Percentiles rank a stretch among this genome's conserved stretches.
phyloP scores from a whole-genome alignment of 2,113 vertebrate species.

The Notothenia rossii region DNA sequence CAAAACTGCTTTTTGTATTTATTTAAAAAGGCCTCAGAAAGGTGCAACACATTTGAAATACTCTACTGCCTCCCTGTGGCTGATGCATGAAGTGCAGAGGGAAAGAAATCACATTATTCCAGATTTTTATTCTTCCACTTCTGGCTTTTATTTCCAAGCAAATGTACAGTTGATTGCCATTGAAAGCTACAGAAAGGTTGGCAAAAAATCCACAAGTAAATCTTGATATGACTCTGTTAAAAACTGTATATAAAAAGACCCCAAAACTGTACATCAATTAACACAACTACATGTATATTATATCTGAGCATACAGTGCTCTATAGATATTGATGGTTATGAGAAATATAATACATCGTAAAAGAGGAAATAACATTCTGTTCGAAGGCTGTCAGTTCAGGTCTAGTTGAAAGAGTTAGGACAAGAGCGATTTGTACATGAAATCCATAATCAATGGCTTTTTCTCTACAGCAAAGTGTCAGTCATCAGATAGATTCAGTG shows the following conservation, averaged over 20 bases:
- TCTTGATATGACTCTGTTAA: conserved; percentile 85
- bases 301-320: conserved; percentile 61
- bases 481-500: conserved; percentile 33
- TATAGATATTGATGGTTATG: conserved; percentile 63
- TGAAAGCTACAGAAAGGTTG: conserved; percentile 83
- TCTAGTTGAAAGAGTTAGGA: conserved; percentile 45
- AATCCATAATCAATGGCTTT: conserved; percentile 55
- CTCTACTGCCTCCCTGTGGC: conserved; percentile 70
- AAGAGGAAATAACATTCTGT: conserved; percentile 66
- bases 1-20: too few species aligned
- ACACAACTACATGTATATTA: conserved; percentile 64
- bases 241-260: conserved; percentile 89
- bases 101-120: conserved; percentile 30
- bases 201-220: conserved; percentile 83
- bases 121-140: conserved; percentile 60
- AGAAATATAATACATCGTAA: conserved; percentile 56
- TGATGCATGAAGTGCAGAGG: conserved; percentile 13
- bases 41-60: neutral
- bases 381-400: conserved; percentile 69
- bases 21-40: neutral
- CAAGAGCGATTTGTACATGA: conserved; percentile 35
- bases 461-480: conserved; percentile 50
- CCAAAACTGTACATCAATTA: conserved; percentile 84
- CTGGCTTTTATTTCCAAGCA: conserved; percentile 88
- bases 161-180: conserved; percentile 81